Percentiles rank a stretch among this genome's conserved stretches.
Evolutionary conservation across 53 echinoderm and acorn worm genomes (phyloP).

Genomic region (Patiria pectinifera): DNA sequence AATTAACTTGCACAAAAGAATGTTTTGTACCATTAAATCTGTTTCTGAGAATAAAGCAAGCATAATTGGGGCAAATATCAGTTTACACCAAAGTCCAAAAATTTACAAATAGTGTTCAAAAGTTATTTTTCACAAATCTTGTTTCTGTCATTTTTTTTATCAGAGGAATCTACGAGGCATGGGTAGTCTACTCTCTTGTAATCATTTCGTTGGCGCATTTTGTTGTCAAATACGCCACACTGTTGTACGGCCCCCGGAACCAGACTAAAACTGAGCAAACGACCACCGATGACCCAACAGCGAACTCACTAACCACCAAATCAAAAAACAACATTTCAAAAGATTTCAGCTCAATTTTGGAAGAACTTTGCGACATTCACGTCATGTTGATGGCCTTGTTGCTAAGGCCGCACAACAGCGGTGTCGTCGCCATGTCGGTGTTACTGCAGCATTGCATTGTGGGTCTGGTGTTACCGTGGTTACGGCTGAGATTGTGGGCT

Average conservation of each 20-base stretch:
- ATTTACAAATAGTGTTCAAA: neutral
- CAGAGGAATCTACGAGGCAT: slow-evolving; percentile 89
- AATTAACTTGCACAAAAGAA: no score
- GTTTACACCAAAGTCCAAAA: neutral
- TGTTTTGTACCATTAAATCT: no score
- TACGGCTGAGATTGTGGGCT: slow-evolving; percentile 85
- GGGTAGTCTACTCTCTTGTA: slow-evolving; percentile 78
- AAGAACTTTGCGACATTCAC: slow-evolving; percentile 67
- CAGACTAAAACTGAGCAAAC: neutral
- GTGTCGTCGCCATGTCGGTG: slow-evolving; percentile 81
- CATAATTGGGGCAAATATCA: neutral
- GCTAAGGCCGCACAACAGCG: slow-evolving; percentile 90
- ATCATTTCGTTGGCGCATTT: slow-evolving; percentile 41
- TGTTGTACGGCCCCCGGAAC: slow-evolving; percentile 6
- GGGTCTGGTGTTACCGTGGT: slow-evolving; percentile 76
- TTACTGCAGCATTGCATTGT: slow-evolving; percentile 82
- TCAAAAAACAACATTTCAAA: neutral
- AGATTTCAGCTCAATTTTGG: slow-evolving; percentile 5
- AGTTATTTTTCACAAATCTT: neutral
- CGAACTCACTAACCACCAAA: neutral
- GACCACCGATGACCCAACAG: neutral
- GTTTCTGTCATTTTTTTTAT: slow-evolving; percentile 23
- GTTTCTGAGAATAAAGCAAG: no score
- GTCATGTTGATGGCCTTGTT: slow-evolving; percentile 76
- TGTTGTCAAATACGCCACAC: slow-evolving; percentile 17